phyloP scores from a whole-genome alignment of 2,113 vertebrate species.

The Microtus montanus region DNA sequence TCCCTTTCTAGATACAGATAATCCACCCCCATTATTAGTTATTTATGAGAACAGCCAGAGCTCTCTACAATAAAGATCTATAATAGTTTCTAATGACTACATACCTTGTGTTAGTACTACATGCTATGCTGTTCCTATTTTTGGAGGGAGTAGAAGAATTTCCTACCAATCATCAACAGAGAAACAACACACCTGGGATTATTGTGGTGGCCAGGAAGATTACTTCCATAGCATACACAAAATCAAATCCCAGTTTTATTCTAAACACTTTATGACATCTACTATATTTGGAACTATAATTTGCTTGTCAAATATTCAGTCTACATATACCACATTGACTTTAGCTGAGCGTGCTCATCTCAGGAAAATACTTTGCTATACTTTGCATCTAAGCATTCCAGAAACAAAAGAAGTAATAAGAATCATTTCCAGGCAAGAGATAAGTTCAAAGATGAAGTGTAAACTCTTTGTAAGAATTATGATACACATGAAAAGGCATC shows the following conservation, averaged over 20 bases:
- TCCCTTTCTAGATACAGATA: not conserved
- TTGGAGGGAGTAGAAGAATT: conserved; percentile 29
- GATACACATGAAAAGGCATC: not conserved
- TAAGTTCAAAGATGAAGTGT: not conserved
- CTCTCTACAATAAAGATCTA: not conserved
- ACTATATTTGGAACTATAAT: conserved; percentile 15
- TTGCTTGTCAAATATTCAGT: conserved; percentile 13
- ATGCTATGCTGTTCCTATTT: conserved; percentile 3
- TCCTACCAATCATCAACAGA: not conserved
- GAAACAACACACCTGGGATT: conserved; percentile 42
- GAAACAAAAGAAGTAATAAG: not conserved
- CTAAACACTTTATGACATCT: conserved; percentile 34
- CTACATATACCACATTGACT: not conserved
- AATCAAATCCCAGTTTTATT: conserved; percentile 42
- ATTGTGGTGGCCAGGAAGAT: not conserved
- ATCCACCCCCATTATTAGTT: not conserved
- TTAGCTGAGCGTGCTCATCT: conserved; percentile 18
- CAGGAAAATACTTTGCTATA: not conserved
- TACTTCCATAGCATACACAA: conserved; percentile 9
- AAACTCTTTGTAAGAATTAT: not conserved
- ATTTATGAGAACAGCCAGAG: not conserved
- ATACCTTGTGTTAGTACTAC: not conserved
- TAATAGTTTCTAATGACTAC: not conserved
- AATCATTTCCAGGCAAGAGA: not conserved
- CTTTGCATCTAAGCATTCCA: not conserved